A percentile compares a stretch with the other conserved stretches of the same genome.
phyloP scores from a whole-genome alignment of 1,140 invertebrate genomes.

The Potamilus streckersoni region DNA sequence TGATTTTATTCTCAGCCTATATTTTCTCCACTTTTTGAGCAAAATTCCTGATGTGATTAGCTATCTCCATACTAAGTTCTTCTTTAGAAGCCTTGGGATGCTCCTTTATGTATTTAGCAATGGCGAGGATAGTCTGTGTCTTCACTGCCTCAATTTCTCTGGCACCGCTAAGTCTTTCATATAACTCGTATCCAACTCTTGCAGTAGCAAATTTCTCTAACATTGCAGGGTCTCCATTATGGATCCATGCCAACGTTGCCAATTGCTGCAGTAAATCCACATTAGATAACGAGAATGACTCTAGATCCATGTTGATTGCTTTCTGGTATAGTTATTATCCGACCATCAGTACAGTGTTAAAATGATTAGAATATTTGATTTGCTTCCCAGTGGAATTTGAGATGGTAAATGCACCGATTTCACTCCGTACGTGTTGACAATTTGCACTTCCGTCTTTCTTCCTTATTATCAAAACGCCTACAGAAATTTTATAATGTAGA shows the following conservation, averaged over 20 bases:
- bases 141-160: conserved; percentile 46
- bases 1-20: conserved; percentile 3
- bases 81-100: conserved; percentile 49
- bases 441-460: too few relatives aligned
- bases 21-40: conserved; percentile 40
- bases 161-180: conserved; percentile 38
- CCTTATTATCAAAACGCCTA: too few relatives aligned
- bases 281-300: conserved; percentile 11
- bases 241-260: conserved; percentile 34
- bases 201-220: conserved; percentile 31
- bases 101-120: conserved; percentile 47
- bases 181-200: conserved; percentile 41
- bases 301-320: conserved; percentile 23
- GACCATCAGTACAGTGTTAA: too few relatives aligned
- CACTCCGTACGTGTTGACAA: too few relatives aligned
- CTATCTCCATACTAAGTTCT: conserved; percentile 43
- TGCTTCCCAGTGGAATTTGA: too few relatives aligned
- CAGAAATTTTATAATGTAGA: too few relatives aligned
- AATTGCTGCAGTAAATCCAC: conserved; percentile 41
- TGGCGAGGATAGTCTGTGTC: conserved; percentile 43
- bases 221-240: conserved; percentile 34
- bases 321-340: too few relatives aligned
- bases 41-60: conserved; percentile 43
- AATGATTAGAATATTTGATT: too few relatives aligned
- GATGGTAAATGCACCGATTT: too few relatives aligned